Percentiles rank a stretch among this genome's conserved stretches.
Evolutionary conservation across 1,140 invertebrate species (phyloP).

Genomic region (Brachionus asplanchnoidis): DNA sequence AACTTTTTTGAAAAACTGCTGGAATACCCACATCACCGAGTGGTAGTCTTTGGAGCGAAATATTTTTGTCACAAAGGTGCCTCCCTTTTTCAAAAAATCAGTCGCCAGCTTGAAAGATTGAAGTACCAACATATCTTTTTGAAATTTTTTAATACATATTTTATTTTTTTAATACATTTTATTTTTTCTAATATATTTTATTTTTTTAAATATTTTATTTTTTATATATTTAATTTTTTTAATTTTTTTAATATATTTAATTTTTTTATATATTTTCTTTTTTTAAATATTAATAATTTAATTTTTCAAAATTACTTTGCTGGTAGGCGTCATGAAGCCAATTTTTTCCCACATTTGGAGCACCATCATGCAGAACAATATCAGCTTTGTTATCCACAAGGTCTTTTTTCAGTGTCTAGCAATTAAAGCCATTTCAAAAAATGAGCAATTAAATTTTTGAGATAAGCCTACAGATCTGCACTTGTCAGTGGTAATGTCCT

Average conservation of each 20-base stretch:
- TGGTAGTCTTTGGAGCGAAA: slow-evolving; percentile 98
- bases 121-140: slow-evolving; percentile 65
- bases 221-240: too few relatives aligned
- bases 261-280: too few relatives aligned
- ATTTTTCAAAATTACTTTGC: slow-evolving; percentile 62
- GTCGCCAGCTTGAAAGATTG: slow-evolving; percentile 86
- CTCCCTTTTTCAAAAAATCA: slow-evolving; percentile 81
- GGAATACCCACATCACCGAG: slow-evolving; percentile 85
- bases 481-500: slow-evolving; percentile 95
- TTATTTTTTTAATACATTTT: too few relatives aligned
- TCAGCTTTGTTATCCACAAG: slow-evolving; percentile 69
- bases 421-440: slow-evolving; percentile 44
- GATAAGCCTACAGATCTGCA: slow-evolving; percentile 57
- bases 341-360: slow-evolving; percentile 92
- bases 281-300: too few relatives aligned
- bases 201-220: too few relatives aligned
- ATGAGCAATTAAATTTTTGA: background rate
- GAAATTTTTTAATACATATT: background rate
- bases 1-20: slow-evolving; percentile 79
- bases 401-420: slow-evolving; percentile 65
- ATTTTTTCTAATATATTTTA: too few relatives aligned
- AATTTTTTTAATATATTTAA: too few relatives aligned
- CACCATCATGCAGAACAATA: slow-evolving; percentile 90
- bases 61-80: slow-evolving; percentile 97
- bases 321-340: slow-evolving; percentile 96